phyloP scores from a whole-genome alignment of 2,888 invertebrate genomes.

The Epinotia nisella region DNA sequence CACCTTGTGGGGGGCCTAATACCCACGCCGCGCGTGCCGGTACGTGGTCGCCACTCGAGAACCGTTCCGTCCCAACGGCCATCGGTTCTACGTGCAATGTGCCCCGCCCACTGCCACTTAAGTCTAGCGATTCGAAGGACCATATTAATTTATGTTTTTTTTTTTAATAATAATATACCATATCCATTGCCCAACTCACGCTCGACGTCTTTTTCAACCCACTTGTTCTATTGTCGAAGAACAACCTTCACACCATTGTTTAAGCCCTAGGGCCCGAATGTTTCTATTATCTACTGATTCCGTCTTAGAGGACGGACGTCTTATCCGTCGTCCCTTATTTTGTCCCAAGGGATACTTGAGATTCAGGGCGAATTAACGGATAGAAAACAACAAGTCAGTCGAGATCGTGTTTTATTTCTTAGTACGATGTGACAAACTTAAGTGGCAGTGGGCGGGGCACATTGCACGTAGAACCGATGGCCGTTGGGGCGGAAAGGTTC shows the following conservation, averaged over 20 bases:
- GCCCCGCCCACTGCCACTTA: no score
- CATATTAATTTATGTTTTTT: no score
- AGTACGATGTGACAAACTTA: not conserved
- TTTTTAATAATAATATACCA: no score
- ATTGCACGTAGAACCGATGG: no score
- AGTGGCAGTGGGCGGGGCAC: no score
- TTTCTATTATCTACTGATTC: slow-evolving; percentile 28
- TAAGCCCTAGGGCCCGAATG: not conserved
- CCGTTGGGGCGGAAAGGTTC: no score
- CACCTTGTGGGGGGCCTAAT: no score
- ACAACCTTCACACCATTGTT: slow-evolving; percentile 5
- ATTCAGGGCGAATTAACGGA: not conserved
- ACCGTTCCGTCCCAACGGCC: no score
- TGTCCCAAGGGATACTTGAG: not conserved
- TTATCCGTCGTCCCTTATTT: slow-evolving; percentile 28
- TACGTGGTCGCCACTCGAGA: no score
- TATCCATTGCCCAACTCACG: not conserved
- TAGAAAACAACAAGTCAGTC: not conserved
- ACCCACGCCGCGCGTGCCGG: no score
- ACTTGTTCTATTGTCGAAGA: slow-evolving; percentile 1
- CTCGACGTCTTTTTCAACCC: not conserved
- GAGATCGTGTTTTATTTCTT: not conserved
- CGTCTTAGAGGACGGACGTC: slow-evolving; percentile 17
- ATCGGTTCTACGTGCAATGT: no score
- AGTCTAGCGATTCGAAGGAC: no score